Conservation (phyloP, 2,888 invertebrate genomes). For the Drosophila falleni region DNA sequence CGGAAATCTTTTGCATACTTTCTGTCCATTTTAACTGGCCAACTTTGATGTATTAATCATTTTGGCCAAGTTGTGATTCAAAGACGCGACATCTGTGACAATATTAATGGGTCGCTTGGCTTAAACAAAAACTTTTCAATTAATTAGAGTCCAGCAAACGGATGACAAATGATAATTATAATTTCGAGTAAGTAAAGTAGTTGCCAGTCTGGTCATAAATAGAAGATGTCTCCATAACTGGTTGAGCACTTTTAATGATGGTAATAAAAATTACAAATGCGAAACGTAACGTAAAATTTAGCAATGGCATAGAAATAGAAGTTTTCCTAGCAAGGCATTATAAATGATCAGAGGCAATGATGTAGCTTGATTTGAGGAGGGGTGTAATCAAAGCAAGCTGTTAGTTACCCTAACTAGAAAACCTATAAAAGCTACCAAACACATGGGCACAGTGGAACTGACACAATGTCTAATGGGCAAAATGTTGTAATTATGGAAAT, state of each 20-base stretch:
- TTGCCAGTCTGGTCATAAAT: conserved; percentile 30
- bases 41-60: conserved; percentile 75
- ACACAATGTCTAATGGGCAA: too few relatives aligned
- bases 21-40: conserved; percentile 46
- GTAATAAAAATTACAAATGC: conserved; percentile 68
- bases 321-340: conserved; percentile 40
- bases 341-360: conserved; percentile 64
- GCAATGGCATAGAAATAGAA: conserved; percentile 30
- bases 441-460: conserved; percentile 3
- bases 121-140: conserved; percentile 73
- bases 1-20: conserved; percentile 9
- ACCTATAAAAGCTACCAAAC: conserved; percentile 14
- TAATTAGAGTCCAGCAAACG: conserved; percentile 66
- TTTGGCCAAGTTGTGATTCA: conserved; percentile 25
- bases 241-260: conserved; percentile 70
- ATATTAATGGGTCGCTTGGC: conserved; percentile 71
- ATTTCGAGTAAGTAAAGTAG: conserved; percentile 46
- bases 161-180: conserved; percentile 80
- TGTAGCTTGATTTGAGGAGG: conserved; percentile 4
- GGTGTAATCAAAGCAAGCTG: conserved; percentile 60
- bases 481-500: too few relatives aligned
- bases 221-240: conserved; percentile 63
- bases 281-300: conserved; percentile 34
- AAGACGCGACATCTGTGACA: conserved; percentile 73
- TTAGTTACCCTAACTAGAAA: conserved; percentile 23